phyloP scores from a whole-genome alignment of 2,797 vertebrate genomes.

The Taenioides sp. region DNA sequence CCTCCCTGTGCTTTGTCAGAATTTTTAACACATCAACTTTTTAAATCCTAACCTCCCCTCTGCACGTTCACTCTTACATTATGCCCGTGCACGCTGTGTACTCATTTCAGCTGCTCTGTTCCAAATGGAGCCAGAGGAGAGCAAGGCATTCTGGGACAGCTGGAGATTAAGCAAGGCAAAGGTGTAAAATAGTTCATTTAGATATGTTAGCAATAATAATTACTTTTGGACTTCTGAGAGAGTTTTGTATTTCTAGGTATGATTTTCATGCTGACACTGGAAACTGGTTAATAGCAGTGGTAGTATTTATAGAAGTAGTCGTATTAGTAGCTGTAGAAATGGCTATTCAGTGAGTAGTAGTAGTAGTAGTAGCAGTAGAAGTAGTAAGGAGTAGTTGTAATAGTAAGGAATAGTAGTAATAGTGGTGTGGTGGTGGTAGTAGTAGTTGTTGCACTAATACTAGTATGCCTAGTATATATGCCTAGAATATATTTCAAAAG shows the following conservation, averaged over 20 bases:
- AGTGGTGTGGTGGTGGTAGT: too few species aligned
- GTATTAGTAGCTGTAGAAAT: background rate
- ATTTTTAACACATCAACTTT: background rate
- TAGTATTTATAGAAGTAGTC: background rate
- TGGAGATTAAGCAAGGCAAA: background rate
- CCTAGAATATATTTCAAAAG: too few species aligned
- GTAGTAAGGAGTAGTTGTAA: background rate
- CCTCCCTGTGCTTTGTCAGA: conserved; percentile 1
- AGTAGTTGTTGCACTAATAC: too few species aligned
- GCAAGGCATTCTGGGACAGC: conserved; percentile 10
- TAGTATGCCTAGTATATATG: too few species aligned
- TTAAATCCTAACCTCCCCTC: background rate
- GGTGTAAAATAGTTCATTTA: background rate
- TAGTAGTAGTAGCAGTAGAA: too few species aligned
- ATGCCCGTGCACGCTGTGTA: conserved; percentile 4
- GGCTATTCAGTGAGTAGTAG: background rate
- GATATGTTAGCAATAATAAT: background rate
- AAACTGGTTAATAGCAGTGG: background rate
- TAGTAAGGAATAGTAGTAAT: too few species aligned
- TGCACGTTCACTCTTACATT: conserved; percentile 9
- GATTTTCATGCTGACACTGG: background rate
- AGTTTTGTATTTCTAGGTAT: background rate
- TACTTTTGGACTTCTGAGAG: background rate
- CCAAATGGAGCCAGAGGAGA: background rate
- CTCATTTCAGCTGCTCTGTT: conserved; percentile 12